Percentiles rank a stretch among this genome's conserved stretches.
These are phyloP conservation scores for Mythimna vitellina DNA, from an alignment of 2,888 invertebrate genomes.

Conservation along the genomic window DNA sequence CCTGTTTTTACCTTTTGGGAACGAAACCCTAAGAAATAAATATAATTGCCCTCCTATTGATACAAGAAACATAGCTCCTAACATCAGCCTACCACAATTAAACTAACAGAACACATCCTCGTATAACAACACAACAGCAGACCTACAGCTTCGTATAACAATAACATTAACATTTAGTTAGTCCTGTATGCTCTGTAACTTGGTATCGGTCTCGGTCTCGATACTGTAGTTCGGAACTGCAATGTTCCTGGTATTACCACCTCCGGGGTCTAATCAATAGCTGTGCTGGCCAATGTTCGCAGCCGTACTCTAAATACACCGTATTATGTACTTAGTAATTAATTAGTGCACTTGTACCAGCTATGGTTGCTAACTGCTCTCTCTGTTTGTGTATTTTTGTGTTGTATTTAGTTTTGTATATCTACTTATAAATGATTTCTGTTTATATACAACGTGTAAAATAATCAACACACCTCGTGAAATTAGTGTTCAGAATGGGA, in stretches of 20 bases:
- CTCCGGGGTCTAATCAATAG: constrained; percentile 64
- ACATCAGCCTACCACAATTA: constrained; percentile 29
- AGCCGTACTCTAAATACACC: constrained; percentile 58
- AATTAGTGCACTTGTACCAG: constrained; percentile 47
- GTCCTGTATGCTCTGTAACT: constrained; percentile 56
- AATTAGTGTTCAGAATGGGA: too few species aligned
- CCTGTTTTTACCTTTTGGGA: too few species aligned
- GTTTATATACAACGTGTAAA: neutral
- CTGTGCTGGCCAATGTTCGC: constrained; percentile 57
- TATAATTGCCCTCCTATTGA: too few species aligned
- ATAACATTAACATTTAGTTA: constrained; percentile 63
- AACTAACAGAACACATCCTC: constrained; percentile 34
- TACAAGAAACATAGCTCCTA: neutral
- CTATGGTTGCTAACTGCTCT: constrained; percentile 7
- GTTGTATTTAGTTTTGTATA: neutral
- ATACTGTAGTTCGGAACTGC: constrained; percentile 61
- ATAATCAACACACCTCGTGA: too few species aligned
- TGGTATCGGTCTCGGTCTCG: constrained; percentile 61
- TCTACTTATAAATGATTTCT: neutral
- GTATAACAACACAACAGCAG: constrained; percentile 24
- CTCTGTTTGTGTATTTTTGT: constrained; percentile 32
- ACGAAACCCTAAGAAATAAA: too few species aligned
- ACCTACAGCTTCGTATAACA: constrained; percentile 37
- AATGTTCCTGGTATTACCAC: constrained; percentile 59
- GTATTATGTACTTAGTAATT: constrained; percentile 59